These are phyloP conservation scores for Dermolepida albohirtum DNA, from an alignment of 2,888 invertebrate genomes.

Conservation along the genomic window DNA sequence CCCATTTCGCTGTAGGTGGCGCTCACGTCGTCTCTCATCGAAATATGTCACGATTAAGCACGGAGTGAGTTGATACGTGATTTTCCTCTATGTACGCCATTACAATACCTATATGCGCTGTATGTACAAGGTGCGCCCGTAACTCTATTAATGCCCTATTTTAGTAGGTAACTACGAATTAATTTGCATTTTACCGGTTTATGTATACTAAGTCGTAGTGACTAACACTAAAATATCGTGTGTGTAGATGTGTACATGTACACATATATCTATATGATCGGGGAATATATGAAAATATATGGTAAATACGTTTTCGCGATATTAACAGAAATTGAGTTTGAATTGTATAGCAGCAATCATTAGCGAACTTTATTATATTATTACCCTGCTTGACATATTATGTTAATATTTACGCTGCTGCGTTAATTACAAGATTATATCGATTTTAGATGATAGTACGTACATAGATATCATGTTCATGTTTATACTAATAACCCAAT, in stretches of 20 bases:
- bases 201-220: slow-evolving; percentile 5
- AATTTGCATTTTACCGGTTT: slow-evolving; percentile 24
- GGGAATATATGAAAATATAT: no score
- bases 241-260: no score
- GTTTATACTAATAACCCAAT: no score
- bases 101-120: background rate
- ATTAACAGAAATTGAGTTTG: background rate
- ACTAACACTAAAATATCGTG: background rate
- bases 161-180: slow-evolving; percentile 17
- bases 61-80: slow-evolving; percentile 2
- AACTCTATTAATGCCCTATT: slow-evolving; percentile 8
- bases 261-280: no score
- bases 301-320: slow-evolving; percentile 6
- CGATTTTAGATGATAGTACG: no score
- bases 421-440: no score
- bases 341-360: no score
- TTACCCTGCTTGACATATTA: no score
- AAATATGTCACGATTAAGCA: background rate
- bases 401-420: no score
- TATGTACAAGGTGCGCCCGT: background rate
- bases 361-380: no score
- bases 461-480: no score
- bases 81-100: background rate
- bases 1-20: slow-evolving; percentile 2
- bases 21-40: background rate